A percentile compares a stretch with the other conserved stretches of the same genome.
These are phyloP conservation scores for Serinus canaria DNA, from an alignment of 2,113 vertebrate species.

Conservation along the genomic window DNA sequence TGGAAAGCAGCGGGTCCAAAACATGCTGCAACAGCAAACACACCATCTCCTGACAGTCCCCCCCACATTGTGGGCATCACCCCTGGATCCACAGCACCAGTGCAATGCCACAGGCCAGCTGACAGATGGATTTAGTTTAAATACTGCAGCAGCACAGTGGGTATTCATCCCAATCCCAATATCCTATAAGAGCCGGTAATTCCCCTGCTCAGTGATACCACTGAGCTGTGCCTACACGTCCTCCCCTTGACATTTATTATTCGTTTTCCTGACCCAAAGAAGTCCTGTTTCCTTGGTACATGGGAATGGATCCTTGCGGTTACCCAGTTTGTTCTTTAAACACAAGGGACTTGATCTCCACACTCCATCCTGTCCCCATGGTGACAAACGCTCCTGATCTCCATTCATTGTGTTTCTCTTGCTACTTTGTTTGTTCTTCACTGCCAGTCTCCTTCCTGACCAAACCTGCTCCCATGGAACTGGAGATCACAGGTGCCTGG, in stretches of 20 bases:
- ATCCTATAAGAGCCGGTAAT: accelerated
- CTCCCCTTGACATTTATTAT: background rate
- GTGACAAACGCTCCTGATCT: background rate
- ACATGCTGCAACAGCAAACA: background rate
- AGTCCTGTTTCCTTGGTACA: background rate
- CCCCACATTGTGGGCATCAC: background rate
- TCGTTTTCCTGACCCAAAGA: background rate
- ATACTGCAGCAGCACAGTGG: background rate
- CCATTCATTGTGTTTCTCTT: background rate
- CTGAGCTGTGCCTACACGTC: background rate
- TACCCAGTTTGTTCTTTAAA: background rate
- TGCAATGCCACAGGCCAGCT: background rate
- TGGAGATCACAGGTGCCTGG: background rate
- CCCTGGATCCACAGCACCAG: background rate
- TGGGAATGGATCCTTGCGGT: accelerated
- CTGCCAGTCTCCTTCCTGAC: background rate
- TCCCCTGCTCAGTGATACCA: background rate
- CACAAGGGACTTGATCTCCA: background rate
- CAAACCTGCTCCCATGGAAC: background rate
- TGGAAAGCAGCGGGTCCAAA: background rate
- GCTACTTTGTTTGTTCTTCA: background rate
- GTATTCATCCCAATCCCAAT: background rate
- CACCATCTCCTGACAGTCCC: background rate
- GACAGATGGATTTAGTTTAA: background rate
- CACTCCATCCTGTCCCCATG: too few relatives aligned